Base-by-base conservation (phyloP, 2,113 vertebrate species). In the Bucco capensis region DNA sequence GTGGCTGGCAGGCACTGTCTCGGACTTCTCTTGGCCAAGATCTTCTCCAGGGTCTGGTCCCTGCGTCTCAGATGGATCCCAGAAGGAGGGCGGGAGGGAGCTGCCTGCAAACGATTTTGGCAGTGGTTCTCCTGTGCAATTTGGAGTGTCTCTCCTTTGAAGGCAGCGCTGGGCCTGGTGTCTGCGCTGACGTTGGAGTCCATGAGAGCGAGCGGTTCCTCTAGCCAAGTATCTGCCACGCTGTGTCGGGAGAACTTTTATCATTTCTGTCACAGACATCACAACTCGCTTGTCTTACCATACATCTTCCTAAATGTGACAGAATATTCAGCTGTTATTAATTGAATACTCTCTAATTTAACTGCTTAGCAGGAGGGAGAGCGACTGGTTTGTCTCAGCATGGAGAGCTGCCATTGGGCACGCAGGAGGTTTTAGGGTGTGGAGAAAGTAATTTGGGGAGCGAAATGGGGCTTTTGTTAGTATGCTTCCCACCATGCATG, bases 261-360 rank as follows among this genome's bases (percentile, higher is more conserved):
- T 98, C 98, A 98, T 97, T 98, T 97, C 98, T 99, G 98, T 99
- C 98, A 99, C 98, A 98, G 97, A 98, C 98, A 98, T 99, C 98
- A 98, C 98, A 97, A 97, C 98, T 97, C 97, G 97, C 98, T 99
- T 98, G 98, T 99, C 98, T 98, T 98, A 98, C 98, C 98, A 98
- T 99, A 98, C 98, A 97, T 98, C 98, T 99, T 98, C 98, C 98
- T 98, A 97, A 98, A 97, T 97, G 98, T 98, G 98, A 98, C 98
- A 98, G 98, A 98, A 98, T 96, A 97, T 97, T 97, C 98, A 98
- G 98, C 98, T 98, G 97, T 98, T 98, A 98, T 99, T 98, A 98
- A 98, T 98, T 99, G 98, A 98, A 98, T 98, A 98, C 98, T 97
- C 96, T 97, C 97, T 98, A 98, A 98, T 98, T 98, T 98, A 97